Base-by-base conservation (phyloP, 1,140 invertebrate species). In the Diploscapter pachys region DNA sequence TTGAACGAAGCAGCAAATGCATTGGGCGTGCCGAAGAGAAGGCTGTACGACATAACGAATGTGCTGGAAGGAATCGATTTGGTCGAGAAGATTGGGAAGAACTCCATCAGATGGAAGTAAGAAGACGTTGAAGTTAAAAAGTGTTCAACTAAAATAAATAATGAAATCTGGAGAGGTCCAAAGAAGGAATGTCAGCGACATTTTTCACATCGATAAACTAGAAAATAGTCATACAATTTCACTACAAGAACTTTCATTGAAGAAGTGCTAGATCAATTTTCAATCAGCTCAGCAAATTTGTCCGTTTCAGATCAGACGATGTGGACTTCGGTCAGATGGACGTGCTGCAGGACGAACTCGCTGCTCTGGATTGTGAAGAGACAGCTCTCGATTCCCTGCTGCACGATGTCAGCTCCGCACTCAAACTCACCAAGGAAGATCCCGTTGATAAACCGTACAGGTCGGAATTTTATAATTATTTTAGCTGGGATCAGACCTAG, bases 1-100 rank as follows among this genome's bases (percentile, higher is more conserved):
- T 68, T 84, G 53, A 84, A 84, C 64, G 84, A 86, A 63, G 83
- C 83, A n/a, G 83, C 83, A 31, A 73, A 63, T 48, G 59, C 56
- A 6, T 69, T 84, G 53, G 80, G 78, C 31, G 83, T 84, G 11
- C 83, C 82, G 67, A 84, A 84, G 63, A 48, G 88, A 72, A 82
- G 88, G 59, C 88, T 89, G 11, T 89, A 89, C 82, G 88, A 89
- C 78, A 89, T 89, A 57, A 89, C 88, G 49, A 89, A 89, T 85
- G 88, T 89, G 3, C 80, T 89, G 51, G 88, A 89, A 80, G 88
- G 88, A 31, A 89, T 89, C 76, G 88, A 89, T 65, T 82, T 89
- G 4, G 88, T 89, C 72, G 88, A 89, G 80, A 89, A 89, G 80
- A 86, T 87, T 69, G 88, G 88, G 50, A 89, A 89, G 80, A 89